Evolutionary conservation across 2,888 invertebrate genomes (phyloP).

Genomic region (Eristalis arbustorum): DNA sequence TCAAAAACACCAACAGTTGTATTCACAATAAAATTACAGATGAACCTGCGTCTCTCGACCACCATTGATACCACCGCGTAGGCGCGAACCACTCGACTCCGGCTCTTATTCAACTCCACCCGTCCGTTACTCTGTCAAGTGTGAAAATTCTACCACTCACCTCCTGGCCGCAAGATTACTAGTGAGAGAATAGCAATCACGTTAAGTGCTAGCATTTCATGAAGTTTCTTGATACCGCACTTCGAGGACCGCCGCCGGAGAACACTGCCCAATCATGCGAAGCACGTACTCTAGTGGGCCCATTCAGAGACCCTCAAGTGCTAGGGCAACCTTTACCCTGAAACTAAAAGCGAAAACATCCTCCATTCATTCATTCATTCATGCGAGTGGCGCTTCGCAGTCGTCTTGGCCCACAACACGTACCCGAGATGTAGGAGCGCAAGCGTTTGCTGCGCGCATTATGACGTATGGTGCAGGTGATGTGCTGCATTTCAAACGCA

Average conservation of each 20-base stretch:
- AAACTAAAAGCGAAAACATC: conserved; percentile 7
- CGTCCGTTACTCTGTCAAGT: not conserved
- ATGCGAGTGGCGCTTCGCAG: conserved; percentile 4
- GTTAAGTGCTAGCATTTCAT: not conserved
- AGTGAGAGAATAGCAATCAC: not conserved
- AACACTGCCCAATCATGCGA: not conserved
- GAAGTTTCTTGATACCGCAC: not conserved
- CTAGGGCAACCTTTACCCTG: not conserved
- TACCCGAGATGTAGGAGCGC: not conserved
- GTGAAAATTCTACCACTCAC: not conserved
- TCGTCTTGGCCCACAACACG: conserved; percentile 19
- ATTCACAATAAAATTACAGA: not conserved
- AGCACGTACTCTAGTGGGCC: not conserved
- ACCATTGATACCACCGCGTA: not conserved
- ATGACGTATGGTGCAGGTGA: not conserved
- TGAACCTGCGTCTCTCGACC: too few relatives aligned
- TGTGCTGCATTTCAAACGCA: conserved; percentile 4
- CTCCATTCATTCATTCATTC: not conserved
- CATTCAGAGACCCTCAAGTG: not conserved
- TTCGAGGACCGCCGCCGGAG: not conserved
- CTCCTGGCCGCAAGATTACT: not conserved
- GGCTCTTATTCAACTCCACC: not conserved
- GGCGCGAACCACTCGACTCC: not conserved
- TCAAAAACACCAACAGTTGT: too few relatives aligned
- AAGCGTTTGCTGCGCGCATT: not conserved